These are phyloP conservation scores for Artemisiospiza belli DNA, from an alignment of 2,113 vertebrate genomes.

Conservation along the genomic window DNA sequence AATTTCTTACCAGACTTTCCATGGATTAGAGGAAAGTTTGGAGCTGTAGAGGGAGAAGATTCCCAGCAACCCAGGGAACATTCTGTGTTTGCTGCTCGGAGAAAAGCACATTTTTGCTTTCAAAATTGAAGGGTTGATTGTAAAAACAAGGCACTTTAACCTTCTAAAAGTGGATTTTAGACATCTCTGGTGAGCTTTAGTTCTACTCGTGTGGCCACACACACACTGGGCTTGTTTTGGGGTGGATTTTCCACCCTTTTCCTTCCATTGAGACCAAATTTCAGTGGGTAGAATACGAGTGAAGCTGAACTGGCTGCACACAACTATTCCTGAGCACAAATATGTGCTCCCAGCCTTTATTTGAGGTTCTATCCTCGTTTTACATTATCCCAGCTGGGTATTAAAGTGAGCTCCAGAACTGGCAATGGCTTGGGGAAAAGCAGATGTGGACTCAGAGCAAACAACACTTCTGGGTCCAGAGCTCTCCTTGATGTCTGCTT, in stretches of 20 bases:
- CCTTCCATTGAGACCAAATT: not conserved
- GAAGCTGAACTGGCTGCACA: not conserved
- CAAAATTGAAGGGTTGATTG: not conserved
- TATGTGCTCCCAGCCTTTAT: conserved; percentile 43
- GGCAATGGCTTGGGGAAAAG: conserved; percentile 58
- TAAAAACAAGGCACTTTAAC: not conserved
- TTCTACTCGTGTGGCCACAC: not conserved
- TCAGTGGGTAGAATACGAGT: not conserved
- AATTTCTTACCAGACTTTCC: not conserved
- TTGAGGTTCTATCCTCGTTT: conserved; percentile 56
- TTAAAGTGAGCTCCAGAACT: conserved; percentile 68
- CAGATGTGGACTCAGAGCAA: conserved; percentile 68
- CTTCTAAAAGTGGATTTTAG: not conserved
- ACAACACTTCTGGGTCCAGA: conserved; percentile 27
- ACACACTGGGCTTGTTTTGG: not conserved
- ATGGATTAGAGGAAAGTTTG: not conserved
- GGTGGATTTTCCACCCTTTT: not conserved
- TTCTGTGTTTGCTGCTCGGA: not conserved
- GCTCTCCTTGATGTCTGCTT: conserved; percentile 56
- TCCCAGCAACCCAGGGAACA: not conserved
- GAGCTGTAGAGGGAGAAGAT: not conserved
- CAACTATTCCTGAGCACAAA: conserved; percentile 10
- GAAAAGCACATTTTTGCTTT: not conserved
- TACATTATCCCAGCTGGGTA: conserved; percentile 64
- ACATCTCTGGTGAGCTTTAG: not conserved